These are phyloP conservation scores for Phasianus colchicus DNA, from an alignment of 2,113 vertebrate species.

Conservation along the genomic window DNA sequence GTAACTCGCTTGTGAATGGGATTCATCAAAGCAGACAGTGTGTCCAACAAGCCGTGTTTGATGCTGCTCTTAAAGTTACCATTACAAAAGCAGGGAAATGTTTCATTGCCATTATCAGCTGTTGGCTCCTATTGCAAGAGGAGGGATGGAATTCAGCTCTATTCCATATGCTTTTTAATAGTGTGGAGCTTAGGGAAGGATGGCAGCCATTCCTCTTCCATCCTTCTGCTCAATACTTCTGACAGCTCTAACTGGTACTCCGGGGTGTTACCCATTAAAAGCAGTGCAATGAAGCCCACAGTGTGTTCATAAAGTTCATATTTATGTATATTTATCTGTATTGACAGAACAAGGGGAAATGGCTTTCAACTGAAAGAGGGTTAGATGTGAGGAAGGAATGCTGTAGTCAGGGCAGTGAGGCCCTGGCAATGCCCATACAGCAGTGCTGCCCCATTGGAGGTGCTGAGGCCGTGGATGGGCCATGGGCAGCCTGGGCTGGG, in stretches of 20 bases:
- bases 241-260: neutral
- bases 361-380: no score
- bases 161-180: neutral
- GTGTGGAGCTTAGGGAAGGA: neutral
- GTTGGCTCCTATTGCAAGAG: neutral
- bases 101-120: neutral
- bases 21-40: neutral
- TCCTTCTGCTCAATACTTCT: neutral
- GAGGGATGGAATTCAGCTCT: neutral
- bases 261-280: neutral
- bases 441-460: no score
- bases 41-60: neutral
- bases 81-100: neutral
- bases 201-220: neutral
- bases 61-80: neutral
- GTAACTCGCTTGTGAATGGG: neutral
- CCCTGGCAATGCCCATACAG: no score
- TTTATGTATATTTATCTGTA: no score
- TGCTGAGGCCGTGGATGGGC: no score
- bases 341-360: no score
- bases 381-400: no score
- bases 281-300: neutral
- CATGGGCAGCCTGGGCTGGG: no score
- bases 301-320: neutral
- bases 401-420: no score